phyloP scores from a whole-genome alignment of 2,797 vertebrate species.

The Geotrypetes seraphini region DNA sequence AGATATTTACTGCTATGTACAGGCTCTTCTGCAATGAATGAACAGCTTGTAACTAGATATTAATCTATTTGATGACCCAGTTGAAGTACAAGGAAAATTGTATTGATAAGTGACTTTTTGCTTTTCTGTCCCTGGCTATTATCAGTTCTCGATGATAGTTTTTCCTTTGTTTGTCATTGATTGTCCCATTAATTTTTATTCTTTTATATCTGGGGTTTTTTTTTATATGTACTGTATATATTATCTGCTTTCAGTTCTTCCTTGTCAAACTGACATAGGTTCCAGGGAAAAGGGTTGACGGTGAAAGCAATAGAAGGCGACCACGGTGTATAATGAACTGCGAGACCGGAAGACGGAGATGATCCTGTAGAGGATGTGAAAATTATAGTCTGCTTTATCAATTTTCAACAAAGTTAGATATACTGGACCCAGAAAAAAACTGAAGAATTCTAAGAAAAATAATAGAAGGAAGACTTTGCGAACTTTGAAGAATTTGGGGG shows the following conservation, averaged over 20 bases:
- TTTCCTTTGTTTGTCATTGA: conserved; percentile 11
- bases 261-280: not conserved
- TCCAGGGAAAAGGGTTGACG: conserved; percentile 1
- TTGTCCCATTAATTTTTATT: not conserved
- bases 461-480: conserved; percentile 1
- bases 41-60: conserved; percentile 48
- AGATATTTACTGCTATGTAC: conserved; percentile 40
- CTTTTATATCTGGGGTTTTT: no score
- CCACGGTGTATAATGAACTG: conserved; percentile 10
- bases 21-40: conserved; percentile 33
- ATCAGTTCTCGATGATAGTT: not conserved
- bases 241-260: conserved; percentile 16
- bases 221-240: conserved; percentile 1
- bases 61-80: conserved; percentile 48
- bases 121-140: conserved; percentile 13
- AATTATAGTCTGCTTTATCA: no score
- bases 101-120: conserved; percentile 28
- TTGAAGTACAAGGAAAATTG: conserved; percentile 38
- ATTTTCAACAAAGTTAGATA: no score
- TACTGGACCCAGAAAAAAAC: no score
- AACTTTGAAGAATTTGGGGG: no score
- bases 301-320: no score
- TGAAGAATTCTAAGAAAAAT: no score
- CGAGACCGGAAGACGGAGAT: no score
- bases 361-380: no score